Conservation (phyloP, 2,113 vertebrate genomes). For the Galbula dea region DNA sequence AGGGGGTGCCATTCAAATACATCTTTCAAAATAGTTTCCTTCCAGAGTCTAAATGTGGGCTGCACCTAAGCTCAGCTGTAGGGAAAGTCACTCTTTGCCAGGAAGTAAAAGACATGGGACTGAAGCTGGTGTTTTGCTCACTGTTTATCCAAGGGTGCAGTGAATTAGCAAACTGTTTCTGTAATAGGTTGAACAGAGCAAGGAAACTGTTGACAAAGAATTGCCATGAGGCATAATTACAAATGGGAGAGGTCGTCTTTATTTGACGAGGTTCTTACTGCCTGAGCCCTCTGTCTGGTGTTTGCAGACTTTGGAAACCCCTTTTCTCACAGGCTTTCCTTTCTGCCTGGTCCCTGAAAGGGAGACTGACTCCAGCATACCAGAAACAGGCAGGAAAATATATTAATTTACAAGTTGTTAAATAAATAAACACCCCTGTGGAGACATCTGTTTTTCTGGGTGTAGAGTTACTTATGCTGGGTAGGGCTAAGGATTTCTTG, state of each 20-base stretch:
- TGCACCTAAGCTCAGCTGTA: background rate
- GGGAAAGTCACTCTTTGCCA: slow-evolving; percentile 33
- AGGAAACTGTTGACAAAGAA: background rate
- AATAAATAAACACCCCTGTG: slow-evolving; percentile 45
- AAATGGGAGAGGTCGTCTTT: background rate
- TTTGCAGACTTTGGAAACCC: background rate
- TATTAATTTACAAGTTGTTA: slow-evolving; percentile 36
- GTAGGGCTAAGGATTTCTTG: slow-evolving; percentile 34
- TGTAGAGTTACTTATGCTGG: slow-evolving; percentile 45
- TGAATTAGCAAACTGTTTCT: background rate
- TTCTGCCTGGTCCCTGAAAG: background rate
- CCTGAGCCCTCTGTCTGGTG: background rate
- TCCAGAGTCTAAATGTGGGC: background rate
- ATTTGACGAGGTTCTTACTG: background rate
- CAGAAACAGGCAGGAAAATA: slow-evolving; percentile 17
- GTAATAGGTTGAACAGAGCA: background rate
- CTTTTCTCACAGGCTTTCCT: background rate
- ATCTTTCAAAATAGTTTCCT: slow-evolving; percentile 21
- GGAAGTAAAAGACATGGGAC: background rate
- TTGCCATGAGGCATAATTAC: background rate
- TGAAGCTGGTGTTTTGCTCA: background rate
- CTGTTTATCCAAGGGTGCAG: background rate
- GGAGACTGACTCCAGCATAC: background rate
- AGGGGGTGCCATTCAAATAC: background rate
- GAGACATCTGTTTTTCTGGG: slow-evolving; percentile 51